phyloP scores from a whole-genome alignment of 1,140 invertebrate genomes.

The Eriocheir sinensis region DNA sequence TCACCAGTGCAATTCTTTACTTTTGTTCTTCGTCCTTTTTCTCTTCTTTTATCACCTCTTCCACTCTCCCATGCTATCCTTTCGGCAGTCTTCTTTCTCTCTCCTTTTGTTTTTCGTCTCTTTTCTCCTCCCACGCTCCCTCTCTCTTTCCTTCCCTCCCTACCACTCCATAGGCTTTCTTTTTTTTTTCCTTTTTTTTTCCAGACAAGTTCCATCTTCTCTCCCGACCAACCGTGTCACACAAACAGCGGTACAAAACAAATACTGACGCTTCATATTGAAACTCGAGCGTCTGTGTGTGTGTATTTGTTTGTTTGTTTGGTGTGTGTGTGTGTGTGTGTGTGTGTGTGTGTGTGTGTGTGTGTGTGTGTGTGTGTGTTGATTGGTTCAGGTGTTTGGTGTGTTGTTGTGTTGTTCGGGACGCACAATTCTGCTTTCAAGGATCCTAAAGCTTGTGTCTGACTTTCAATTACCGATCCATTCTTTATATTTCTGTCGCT shows the following conservation, averaged over 20 bases:
- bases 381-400: no score
- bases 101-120: neutral
- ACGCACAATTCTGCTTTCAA: no score
- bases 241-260: neutral
- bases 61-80: no score
- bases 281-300: neutral
- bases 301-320: neutral
- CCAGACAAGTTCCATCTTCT: neutral
- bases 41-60: no score
- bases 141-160: neutral
- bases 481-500: no score
- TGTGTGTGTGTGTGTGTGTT: slow-evolving; percentile 13
- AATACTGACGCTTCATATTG: neutral
- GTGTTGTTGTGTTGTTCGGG: no score
- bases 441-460: no score
- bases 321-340: neutral
- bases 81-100: neutral
- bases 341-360: slow-evolving; percentile 22
- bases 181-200: neutral
- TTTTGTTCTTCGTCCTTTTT: no score
- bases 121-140: neutral
- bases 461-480: no score
- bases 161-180: neutral
- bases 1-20: no score
- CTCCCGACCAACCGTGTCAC: neutral